phyloP scores from a whole-genome alignment of 2,888 invertebrate genomes.

The Merodon equestris region DNA sequence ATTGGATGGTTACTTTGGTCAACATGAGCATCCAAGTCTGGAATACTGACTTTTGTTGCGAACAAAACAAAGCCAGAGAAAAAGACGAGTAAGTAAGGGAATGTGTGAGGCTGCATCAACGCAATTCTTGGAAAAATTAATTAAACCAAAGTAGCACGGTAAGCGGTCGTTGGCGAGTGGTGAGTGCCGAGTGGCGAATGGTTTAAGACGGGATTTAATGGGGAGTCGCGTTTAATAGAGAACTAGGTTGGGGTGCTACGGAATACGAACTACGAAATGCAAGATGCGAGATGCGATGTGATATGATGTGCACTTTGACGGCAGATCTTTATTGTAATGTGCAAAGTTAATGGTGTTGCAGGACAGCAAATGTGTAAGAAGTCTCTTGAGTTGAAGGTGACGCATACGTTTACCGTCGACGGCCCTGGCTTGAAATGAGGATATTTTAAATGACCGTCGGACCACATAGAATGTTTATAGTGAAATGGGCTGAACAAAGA shows the following conservation, averaged over 20 bases:
- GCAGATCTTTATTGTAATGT: conserved; percentile 39
- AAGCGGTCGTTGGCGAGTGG: not conserved
- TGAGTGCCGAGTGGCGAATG: no score
- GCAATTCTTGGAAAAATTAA: conserved; percentile 71
- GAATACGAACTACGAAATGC: no score
- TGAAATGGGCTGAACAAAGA: no score
- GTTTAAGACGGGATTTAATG: conserved; percentile 54
- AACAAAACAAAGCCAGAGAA: not conserved
- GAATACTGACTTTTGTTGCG: not conserved
- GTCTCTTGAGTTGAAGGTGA: no score
- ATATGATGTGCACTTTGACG: conserved; percentile 41
- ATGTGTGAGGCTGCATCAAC: conserved; percentile 68
- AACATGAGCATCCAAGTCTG: not conserved
- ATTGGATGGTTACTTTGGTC: conserved; percentile 8
- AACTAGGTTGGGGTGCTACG: no score
- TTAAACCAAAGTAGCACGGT: conserved; percentile 61
- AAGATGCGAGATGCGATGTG: conserved; percentile 17
- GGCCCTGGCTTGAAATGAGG: no score
- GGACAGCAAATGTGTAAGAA: conserved; percentile 3
- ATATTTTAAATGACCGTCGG: no score
- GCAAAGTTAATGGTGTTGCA: conserved; percentile 31
- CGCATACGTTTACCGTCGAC: no score
- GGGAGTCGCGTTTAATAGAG: conserved; percentile 42
- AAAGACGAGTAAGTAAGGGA: not conserved
- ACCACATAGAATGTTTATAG: no score